Evolutionary conservation across 2,888 invertebrate genomes (phyloP), one percentile per base, ranked within the genome.

Genomic region (Tridacna crocea): DNA sequence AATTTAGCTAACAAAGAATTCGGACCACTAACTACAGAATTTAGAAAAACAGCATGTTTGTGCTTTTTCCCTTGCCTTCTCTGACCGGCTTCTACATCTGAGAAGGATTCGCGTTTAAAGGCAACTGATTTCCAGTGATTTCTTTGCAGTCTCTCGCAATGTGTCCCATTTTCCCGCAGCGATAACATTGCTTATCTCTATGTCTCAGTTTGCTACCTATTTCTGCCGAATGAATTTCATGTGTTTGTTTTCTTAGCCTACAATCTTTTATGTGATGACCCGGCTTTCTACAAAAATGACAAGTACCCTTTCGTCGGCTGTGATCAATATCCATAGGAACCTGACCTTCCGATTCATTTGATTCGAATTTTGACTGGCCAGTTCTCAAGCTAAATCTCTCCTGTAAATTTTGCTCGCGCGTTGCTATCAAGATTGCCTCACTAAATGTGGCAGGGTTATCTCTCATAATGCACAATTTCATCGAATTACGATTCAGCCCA

Each of bases 261-360:
- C 75, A 75, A 47, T 75, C 75, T 24, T 22, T 68, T 24, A 68
- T 68, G 0, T 15, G 58, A 68, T 76, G 76, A 58, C 60, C 76
- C 66, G 17, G 22, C 36, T 36, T 72, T 24, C 19, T 76, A 66
- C 51, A 75, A n/a, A 51, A 48, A 65, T 77, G 27, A 72, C 36
- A 82, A 48, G n/a, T 51, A 19, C 10, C 47, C 58, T 75, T 48
- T 24, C 27, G 19, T 27, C 60, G 63, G 4, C 61, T 46, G 12
- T 75, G 65, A 48, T 79, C 72, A 13, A 79, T 61, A 36, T 83
- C 82, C 76, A 79, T 83, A n/a, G 79, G 82, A 47, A 22, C 75
- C 13, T 55, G 27, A 19, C 27, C 46, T 17, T 61, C 48, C 48
- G 72, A 6, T 12, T 26, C 51, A 26, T n/a, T 48, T 60, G 36